Evolutionary conservation across 1,140 invertebrate species (phyloP).

Genomic region (Nomia melanderi): DNA sequence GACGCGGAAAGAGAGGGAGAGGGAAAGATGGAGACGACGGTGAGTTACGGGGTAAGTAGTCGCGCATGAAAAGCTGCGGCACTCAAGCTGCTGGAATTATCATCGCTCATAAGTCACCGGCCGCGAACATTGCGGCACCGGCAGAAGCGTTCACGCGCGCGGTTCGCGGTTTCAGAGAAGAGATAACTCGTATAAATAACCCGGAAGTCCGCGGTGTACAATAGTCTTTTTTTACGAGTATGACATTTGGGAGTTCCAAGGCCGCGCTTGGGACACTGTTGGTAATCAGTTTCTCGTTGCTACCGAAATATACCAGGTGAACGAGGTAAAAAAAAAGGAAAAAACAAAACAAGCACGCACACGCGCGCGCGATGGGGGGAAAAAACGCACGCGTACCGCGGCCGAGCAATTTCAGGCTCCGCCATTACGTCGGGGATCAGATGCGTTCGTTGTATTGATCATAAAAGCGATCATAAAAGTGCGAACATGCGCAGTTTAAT

Average conservation of each 20-base stretch:
- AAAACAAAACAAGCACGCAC: not conserved
- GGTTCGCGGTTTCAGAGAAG: slow-evolving; percentile 62
- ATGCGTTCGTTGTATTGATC: too few relatives aligned
- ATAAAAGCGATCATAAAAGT: too few relatives aligned
- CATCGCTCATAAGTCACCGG: slow-evolving; percentile 64
- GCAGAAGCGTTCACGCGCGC: slow-evolving; percentile 1
- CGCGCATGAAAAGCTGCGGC: slow-evolving; percentile 35
- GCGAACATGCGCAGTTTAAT: too few relatives aligned
- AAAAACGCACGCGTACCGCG: too few relatives aligned
- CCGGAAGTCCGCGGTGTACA: slow-evolving; percentile 67
- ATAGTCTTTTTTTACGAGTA: slow-evolving; percentile 66
- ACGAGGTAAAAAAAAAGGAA: not conserved
- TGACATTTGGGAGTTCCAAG: slow-evolving; percentile 68
- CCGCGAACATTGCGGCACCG: slow-evolving; percentile 46
- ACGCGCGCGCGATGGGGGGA: too few relatives aligned
- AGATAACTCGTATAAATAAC: slow-evolving; percentile 69
- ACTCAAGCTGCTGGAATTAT: slow-evolving; percentile 65
- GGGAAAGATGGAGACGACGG: not conserved
- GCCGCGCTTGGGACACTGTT: slow-evolving; percentile 62
- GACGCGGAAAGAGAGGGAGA: slow-evolving; percentile 2
- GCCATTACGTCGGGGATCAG: too few relatives aligned
- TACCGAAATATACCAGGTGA: slow-evolving; percentile 52
- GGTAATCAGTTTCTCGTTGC: slow-evolving; percentile 67
- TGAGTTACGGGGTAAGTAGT: slow-evolving; percentile 3
- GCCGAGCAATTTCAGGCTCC: too few relatives aligned